These are phyloP conservation scores for Pseudanteris insignis DNA, from an alignment of 2,888 invertebrate species.

Conservation along the genomic window DNA sequence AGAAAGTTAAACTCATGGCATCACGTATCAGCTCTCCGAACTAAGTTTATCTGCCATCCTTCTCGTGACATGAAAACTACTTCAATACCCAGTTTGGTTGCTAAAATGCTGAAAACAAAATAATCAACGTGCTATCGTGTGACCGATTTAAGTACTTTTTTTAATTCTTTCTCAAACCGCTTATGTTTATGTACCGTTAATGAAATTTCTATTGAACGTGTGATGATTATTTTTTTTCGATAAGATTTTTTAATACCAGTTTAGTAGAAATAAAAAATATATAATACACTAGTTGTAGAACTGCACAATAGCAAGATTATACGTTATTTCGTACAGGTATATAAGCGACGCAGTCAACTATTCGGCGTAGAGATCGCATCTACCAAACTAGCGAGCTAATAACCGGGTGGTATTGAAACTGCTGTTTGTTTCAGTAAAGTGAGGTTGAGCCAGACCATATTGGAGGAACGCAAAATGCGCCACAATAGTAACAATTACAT, in stretches of 20 bases:
- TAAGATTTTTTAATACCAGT: no score
- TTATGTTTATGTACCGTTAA: no score
- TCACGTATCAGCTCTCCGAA: constrained; percentile 57
- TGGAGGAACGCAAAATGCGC: constrained; percentile 49
- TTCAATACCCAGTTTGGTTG: constrained; percentile 41
- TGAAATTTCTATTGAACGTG: no score
- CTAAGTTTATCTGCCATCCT: constrained; percentile 51
- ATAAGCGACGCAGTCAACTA: constrained; percentile 36
- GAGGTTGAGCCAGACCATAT: constrained; percentile 49
- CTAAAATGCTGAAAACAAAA: constrained; percentile 50
- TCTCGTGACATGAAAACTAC: constrained; percentile 39
- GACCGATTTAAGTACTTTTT: no score
- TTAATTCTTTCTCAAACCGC: no score
- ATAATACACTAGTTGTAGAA: no score
- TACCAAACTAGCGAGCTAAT: constrained; percentile 52
- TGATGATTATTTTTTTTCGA: no score
- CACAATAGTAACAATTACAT: constrained; percentile 47
- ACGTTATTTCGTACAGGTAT: constrained; percentile 31
- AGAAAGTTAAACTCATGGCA: constrained; percentile 53
- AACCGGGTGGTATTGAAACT: constrained; percentile 53
- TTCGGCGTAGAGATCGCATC: constrained; percentile 50
- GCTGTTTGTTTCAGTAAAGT: constrained; percentile 50
- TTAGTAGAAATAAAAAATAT: no score
- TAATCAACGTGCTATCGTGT: constrained; percentile 49
- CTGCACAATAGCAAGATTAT: constrained; percentile 11